Evolutionary conservation across 2,113 vertebrate genomes (phyloP).

Genomic region (Grantiella picta): DNA sequence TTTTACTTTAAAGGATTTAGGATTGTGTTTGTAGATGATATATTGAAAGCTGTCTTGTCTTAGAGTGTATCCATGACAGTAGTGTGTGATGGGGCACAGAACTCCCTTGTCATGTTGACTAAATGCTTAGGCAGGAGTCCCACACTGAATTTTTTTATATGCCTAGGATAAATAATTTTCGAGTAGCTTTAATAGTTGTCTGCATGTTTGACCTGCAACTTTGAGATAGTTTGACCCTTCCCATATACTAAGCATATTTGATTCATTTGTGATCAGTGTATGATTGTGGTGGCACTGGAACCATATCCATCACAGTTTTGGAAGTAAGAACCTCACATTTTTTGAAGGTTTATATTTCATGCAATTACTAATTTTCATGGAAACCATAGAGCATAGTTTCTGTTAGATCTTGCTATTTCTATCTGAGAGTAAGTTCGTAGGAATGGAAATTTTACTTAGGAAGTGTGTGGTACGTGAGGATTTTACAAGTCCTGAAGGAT

Average conservation of each 20-base stretch:
- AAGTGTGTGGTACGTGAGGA: background rate
- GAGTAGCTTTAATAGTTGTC: background rate
- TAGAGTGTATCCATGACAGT: background rate
- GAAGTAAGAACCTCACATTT: background rate
- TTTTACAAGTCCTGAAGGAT: background rate
- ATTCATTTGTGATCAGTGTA: background rate
- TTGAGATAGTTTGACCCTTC: background rate
- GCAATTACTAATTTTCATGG: background rate
- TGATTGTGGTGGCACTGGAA: background rate
- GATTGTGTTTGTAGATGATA: background rate
- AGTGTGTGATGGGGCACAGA: background rate
- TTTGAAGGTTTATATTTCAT: background rate
- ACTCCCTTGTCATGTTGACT: background rate
- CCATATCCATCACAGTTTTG: background rate
- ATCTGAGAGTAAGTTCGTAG: background rate
- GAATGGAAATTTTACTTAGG: background rate
- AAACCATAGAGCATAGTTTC: background rate
- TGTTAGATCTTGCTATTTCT: background rate
- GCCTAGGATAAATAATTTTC: background rate
- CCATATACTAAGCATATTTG: rapidly evolving
- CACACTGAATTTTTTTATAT: background rate
- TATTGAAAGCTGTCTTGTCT: background rate
- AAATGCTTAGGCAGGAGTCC: background rate
- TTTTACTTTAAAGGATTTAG: background rate
- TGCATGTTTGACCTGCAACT: background rate